A percentile compares a stretch with the other conserved stretches of the same genome.
Evolutionary conservation across 2,113 vertebrate species (phyloP).

Genomic region (Periophthalmus modestus): DNA sequence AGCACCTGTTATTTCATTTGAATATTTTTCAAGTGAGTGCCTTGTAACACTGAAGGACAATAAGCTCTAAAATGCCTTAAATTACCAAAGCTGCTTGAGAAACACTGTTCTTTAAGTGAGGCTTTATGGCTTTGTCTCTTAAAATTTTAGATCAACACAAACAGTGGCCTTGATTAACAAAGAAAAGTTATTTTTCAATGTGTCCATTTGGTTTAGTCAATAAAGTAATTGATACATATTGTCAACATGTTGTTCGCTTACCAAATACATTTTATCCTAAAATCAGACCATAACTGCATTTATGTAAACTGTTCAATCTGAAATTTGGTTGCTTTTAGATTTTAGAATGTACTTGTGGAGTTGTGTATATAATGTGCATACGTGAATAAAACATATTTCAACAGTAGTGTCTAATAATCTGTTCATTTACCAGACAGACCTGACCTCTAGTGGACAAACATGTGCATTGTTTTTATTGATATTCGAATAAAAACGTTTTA

Average conservation of each 20-base stretch:
- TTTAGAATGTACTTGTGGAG: neutral
- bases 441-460: slow-evolving; percentile 67
- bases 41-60: slow-evolving; percentile 56
- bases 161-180: neutral
- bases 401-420: slow-evolving; percentile 8
- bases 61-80: slow-evolving; percentile 66
- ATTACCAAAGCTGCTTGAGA: slow-evolving; percentile 24
- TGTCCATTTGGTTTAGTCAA: neutral
- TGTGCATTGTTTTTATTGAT: neutral
- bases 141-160: slow-evolving; percentile 6
- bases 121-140: slow-evolving; percentile 20
- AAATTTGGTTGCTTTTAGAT: neutral
- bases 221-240: neutral
- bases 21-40: slow-evolving; percentile 51
- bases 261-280: neutral
- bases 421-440: slow-evolving; percentile 33
- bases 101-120: neutral
- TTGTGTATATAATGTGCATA: neutral
- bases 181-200: neutral
- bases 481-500: neutral
- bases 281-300: neutral
- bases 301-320: neutral
- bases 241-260: neutral
- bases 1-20: slow-evolving; percentile 9
- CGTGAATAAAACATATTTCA: neutral